These are phyloP conservation scores for Pitangus sulphuratus DNA, from an alignment of 2,797 vertebrate genomes.

Conservation along the genomic window DNA sequence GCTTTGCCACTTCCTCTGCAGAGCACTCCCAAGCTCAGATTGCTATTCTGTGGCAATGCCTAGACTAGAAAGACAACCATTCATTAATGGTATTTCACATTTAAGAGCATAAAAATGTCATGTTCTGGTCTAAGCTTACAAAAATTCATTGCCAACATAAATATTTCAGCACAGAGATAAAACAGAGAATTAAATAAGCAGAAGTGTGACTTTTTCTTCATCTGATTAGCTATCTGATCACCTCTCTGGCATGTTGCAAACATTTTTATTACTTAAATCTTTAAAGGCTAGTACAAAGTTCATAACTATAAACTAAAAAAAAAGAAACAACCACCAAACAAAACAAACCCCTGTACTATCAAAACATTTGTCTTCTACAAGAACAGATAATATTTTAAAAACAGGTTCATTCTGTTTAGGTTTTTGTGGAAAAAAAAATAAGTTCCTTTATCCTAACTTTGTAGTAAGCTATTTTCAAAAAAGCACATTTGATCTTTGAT, in stretches of 20 bases:
- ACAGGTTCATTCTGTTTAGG: background rate
- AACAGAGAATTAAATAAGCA: conserved; percentile 48
- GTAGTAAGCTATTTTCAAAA: background rate
- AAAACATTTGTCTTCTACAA: background rate
- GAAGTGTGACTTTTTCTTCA: conserved; percentile 11
- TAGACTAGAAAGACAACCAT: background rate
- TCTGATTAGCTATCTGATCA: conserved; percentile 44
- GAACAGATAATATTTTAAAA: background rate
- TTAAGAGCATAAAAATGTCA: conserved; percentile 11
- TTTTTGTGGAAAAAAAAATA: background rate
- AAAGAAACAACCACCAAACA: background rate
- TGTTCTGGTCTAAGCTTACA: conserved; percentile 1
- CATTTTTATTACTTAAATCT: background rate
- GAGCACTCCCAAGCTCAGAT: background rate
- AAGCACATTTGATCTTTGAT: background rate
- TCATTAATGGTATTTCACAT: conserved; percentile 5
- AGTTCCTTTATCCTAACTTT: background rate
- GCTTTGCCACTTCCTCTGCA: background rate
- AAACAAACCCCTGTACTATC: background rate
- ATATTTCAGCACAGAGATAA: conserved; percentile 47
- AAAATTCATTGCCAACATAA: conserved; percentile 53
- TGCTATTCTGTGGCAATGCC: background rate
- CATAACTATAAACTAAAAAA: background rate
- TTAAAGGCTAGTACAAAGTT: background rate
- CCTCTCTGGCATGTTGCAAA: background rate